These are phyloP conservation scores for Rapana venosa DNA, from an alignment of 2,888 invertebrate species.

Conservation along the genomic window DNA sequence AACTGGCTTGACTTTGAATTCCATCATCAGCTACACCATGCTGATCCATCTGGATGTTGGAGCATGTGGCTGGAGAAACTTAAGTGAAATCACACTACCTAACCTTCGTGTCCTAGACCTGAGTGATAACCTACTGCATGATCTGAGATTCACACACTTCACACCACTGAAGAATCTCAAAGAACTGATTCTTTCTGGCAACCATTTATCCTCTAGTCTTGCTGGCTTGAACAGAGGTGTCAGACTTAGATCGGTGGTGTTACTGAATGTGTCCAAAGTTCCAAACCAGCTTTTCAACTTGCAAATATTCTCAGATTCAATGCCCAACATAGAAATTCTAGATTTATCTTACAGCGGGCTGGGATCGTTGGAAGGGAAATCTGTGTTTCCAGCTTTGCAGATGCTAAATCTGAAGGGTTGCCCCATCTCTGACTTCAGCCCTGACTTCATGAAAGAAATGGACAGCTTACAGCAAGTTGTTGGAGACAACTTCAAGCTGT, in stretches of 20 bases:
- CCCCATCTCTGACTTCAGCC: not conserved
- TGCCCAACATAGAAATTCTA: not conserved
- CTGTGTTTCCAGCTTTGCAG: not conserved
- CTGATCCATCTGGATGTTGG: not conserved
- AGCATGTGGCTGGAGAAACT: not conserved
- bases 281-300: too few species aligned
- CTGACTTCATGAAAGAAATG: constrained; percentile 4
- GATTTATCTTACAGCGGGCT: not conserved
- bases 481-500: not conserved
- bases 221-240: too few species aligned
- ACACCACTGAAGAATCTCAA: not conserved
- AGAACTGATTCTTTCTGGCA: not conserved
- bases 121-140: not conserved
- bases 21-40: not conserved
- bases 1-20: not conserved
- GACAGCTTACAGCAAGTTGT: not conserved
- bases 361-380: not conserved
- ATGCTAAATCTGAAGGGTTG: not conserved
- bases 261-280: not conserved
- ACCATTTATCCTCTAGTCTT: not conserved
- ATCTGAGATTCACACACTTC: not conserved
- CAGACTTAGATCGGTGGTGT: too few species aligned
- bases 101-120: not conserved
- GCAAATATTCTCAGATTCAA: not conserved
- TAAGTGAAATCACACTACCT: not conserved